Conservation (phyloP, 2,888 invertebrate genomes). For the Luperina nickerlii region DNA sequence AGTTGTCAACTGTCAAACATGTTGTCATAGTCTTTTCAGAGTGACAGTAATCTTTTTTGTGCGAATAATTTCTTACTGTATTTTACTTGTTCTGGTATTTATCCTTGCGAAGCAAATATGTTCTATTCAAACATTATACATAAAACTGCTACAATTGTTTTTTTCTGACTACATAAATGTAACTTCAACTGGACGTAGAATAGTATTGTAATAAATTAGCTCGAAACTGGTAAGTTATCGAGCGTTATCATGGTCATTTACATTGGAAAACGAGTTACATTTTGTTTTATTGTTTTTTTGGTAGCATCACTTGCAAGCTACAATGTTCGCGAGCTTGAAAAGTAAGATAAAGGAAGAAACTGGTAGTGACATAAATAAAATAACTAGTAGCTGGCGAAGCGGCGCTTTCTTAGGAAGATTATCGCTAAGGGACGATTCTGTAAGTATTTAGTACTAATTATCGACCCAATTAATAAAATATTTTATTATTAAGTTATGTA, state of each 20-base stretch:
- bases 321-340: constrained; percentile 96
- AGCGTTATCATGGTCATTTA: constrained; percentile 75
- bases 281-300: constrained; percentile 61
- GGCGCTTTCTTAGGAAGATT: constrained; percentile 89
- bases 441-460: constrained; percentile 68
- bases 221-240: constrained; percentile 71
- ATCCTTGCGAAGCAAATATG: constrained; percentile 49
- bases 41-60: constrained; percentile 53
- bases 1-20: constrained; percentile 44
- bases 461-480: constrained; percentile 5
- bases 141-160: constrained; percentile 15
- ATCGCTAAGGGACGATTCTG: constrained; percentile 87
- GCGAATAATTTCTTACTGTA: constrained; percentile 48
- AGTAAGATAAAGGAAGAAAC: constrained; percentile 97
- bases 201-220: constrained; percentile 41
- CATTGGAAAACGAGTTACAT: constrained; percentile 68
- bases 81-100: constrained; percentile 30
- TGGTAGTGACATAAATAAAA: constrained; percentile 93
- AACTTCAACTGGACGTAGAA: constrained; percentile 25
- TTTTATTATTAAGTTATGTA: not conserved
- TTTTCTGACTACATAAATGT: constrained; percentile 43
- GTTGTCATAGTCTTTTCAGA: constrained; percentile 24
- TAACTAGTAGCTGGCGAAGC: constrained; percentile 87
- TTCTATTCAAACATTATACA: constrained; percentile 23
- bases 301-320: constrained; percentile 65